These are phyloP conservation scores for Diorhabda carinulata DNA, from an alignment of 1,140 invertebrate species.

Conservation along the genomic window DNA sequence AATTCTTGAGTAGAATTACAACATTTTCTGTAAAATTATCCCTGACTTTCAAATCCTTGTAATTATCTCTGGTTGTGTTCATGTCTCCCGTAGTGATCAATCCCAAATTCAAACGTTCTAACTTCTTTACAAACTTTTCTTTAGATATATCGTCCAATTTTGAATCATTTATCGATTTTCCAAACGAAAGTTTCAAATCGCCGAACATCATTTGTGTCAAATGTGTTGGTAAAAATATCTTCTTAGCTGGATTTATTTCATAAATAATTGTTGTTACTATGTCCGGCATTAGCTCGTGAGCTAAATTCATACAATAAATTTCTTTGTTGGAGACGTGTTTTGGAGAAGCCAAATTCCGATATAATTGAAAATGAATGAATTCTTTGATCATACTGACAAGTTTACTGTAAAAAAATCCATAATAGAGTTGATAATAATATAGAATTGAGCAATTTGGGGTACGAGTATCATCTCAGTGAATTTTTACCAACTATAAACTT, in stretches of 20 bases:
- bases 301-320: conserved; percentile 4
- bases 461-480: no score
- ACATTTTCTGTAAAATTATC: background rate
- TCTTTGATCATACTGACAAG: conserved; percentile 9
- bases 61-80: background rate
- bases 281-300: conserved; percentile 5
- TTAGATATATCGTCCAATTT: conserved; percentile 1
- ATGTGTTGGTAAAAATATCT: background rate
- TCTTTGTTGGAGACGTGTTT: background rate
- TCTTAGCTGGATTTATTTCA: background rate
- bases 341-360: background rate
- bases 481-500: no score
- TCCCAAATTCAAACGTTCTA: conserved; percentile 3
- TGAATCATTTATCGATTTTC: background rate
- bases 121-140: background rate
- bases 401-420: background rate
- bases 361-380: conserved; percentile 3
- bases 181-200: background rate
- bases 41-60: background rate
- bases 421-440: no score
- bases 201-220: background rate
- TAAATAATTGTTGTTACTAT: background rate
- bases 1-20: background rate
- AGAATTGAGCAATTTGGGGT: no score
- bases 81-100: background rate